phyloP scores from a whole-genome alignment of 2,888 invertebrate species.

The Monochamus alternatus region DNA sequence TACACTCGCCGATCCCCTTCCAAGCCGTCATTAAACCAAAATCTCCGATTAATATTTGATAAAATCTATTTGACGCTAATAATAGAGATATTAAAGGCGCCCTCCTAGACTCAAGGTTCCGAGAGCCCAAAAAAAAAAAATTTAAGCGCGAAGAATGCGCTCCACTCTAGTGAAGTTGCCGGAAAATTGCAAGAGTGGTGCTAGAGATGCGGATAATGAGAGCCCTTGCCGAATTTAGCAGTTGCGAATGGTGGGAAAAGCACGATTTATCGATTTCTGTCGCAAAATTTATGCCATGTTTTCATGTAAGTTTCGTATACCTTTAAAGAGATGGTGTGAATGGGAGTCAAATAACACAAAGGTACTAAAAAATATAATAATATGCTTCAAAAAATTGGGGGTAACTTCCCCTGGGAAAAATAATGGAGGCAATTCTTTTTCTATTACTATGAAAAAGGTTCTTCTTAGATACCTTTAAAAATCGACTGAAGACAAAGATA shows the following conservation, averaged over 20 bases:
- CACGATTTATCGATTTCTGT: not conserved
- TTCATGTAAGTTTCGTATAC: not conserved
- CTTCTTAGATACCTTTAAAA: too few relatives aligned
- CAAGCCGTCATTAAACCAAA: conserved; percentile 38
- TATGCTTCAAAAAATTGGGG: too few relatives aligned
- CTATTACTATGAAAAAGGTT: too few relatives aligned
- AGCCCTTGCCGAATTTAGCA: conserved; percentile 11
- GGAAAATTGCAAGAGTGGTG: conserved; percentile 43
- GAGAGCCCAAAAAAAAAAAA: not conserved
- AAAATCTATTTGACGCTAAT: not conserved
- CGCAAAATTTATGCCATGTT: not conserved
- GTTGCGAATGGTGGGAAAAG: not conserved
- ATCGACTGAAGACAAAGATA: too few relatives aligned
- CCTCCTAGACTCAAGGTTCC: too few relatives aligned
- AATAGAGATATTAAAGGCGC: not conserved
- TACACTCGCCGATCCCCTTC: conserved; percentile 23
- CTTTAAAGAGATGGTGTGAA: too few relatives aligned
- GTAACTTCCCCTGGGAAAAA: too few relatives aligned
- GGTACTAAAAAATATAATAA: too few relatives aligned
- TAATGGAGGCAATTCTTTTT: too few relatives aligned
- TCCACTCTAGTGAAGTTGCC: conserved; percentile 42
- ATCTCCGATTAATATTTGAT: conserved; percentile 39
- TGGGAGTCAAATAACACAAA: too few relatives aligned
- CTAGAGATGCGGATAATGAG: conserved; percentile 39
- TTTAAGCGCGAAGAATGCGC: conserved; percentile 14